These are phyloP conservation scores for Bos indicus DNA, from an alignment of 2,113 vertebrate genomes.

Conservation along the genomic window DNA sequence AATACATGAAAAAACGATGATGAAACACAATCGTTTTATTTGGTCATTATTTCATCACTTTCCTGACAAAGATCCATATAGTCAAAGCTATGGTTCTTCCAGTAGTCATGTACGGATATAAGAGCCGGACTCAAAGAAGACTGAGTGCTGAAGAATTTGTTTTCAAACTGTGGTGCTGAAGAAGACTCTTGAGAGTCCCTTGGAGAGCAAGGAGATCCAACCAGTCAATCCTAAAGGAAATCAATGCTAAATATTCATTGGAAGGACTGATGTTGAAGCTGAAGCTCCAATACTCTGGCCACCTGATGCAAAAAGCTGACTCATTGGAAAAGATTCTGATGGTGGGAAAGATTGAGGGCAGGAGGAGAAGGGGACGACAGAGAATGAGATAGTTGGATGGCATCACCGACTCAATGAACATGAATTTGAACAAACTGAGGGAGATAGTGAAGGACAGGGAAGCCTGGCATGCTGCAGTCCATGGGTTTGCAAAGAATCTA, in stretches of 20 bases:
- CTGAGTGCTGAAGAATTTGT: neutral
- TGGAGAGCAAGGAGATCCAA: neutral
- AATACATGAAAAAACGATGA: neutral
- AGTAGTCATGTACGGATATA: neutral
- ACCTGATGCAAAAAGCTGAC: neutral
- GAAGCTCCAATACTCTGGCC: neutral
- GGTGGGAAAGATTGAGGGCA: neutral
- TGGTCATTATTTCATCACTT: neutral
- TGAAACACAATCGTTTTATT: neutral
- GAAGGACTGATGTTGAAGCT: neutral
- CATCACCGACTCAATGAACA: rapidly evolving
- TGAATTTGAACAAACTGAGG: neutral
- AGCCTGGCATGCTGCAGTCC: neutral
- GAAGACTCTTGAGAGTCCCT: neutral
- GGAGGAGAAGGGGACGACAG: neutral
- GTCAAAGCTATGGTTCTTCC: neutral
- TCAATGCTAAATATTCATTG: neutral
- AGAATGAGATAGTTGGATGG: neutral
- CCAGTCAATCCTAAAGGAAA: neutral
- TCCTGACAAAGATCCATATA: neutral
- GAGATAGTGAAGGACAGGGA: neutral
- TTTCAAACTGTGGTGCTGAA: neutral
- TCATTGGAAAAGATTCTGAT: neutral
- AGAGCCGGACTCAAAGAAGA: neutral
- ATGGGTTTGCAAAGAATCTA: neutral